Evolutionary conservation across 53 echinoderm and acorn worm genomes (phyloP).

Genomic region (Luidia sarsii): DNA sequence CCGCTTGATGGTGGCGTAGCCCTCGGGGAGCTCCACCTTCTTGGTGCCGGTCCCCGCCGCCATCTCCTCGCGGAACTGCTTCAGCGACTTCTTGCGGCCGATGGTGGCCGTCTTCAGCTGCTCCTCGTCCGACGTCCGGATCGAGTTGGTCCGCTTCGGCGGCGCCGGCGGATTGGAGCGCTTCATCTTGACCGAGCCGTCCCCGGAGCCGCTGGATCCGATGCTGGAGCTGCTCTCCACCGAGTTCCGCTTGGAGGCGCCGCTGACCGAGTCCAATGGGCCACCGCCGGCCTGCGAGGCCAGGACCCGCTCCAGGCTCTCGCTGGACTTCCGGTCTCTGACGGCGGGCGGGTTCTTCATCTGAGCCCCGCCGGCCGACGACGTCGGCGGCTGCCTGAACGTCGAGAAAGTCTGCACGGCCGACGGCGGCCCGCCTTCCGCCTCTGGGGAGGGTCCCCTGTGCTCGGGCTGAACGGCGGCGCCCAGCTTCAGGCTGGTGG

Average conservation of each 20-base stretch:
- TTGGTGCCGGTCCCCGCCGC: slow-evolving; percentile 65
- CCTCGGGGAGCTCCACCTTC: slow-evolving; percentile 77
- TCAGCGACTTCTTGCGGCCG: slow-evolving; percentile 92
- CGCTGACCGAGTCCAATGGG: slow-evolving; percentile 22
- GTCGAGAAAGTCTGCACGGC: slow-evolving; percentile 77
- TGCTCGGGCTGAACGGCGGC: slow-evolving; percentile 31
- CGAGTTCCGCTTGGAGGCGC: slow-evolving; percentile 76
- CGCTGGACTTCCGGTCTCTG: slow-evolving; percentile 60
- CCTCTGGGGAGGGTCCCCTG: slow-evolving; percentile 27
- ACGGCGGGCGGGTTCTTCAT: slow-evolving; percentile 36
- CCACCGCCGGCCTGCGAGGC: slow-evolving; percentile 65
- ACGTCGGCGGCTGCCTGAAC: slow-evolving; percentile 76
- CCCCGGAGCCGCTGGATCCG: slow-evolving; percentile 83
- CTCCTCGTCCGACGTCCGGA: slow-evolving; percentile 71
- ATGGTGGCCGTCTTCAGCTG: slow-evolving; percentile 92
- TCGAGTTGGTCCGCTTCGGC: slow-evolving; percentile 80
- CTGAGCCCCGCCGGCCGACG: neutral
- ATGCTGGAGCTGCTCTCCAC: slow-evolving; percentile 82
- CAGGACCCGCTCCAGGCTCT: slow-evolving; percentile 77
- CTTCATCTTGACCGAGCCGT: slow-evolving; percentile 69
- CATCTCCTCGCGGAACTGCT: slow-evolving; percentile 90
- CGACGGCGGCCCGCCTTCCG: neutral
- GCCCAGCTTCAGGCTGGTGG: slow-evolving; percentile 65
- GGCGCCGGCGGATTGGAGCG: slow-evolving; percentile 78
- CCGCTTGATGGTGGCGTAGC: slow-evolving; percentile 94